Evolutionary conservation across 2,888 invertebrate genomes (phyloP).

Genomic region (Luperina nickerlii): DNA sequence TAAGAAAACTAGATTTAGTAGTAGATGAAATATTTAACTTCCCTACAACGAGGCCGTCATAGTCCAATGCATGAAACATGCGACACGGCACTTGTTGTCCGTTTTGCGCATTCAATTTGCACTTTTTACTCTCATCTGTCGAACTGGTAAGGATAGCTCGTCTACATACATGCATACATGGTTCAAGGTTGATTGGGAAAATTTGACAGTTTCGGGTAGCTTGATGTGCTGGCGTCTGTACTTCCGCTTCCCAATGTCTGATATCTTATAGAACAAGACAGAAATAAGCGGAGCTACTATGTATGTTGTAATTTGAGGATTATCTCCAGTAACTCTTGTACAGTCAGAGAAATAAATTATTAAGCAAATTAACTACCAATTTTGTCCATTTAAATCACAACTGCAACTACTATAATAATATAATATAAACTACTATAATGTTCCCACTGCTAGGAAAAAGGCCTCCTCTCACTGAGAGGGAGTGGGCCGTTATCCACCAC

Average conservation of each 20-base stretch:
- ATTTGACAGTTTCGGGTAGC: too few relatives aligned
- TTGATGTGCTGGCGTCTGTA: too few relatives aligned
- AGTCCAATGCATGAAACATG: neutral
- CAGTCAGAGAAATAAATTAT: neutral
- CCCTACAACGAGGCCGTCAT: neutral
- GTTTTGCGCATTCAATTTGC: neutral
- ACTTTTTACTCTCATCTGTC: neutral
- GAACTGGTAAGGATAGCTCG: neutral
- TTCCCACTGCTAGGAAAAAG: too few relatives aligned
- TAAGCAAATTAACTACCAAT: neutral
- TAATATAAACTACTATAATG: too few relatives aligned
- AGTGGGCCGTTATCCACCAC: too few relatives aligned
- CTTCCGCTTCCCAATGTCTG: neutral
- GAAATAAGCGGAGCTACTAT: neutral
- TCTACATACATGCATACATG: too few relatives aligned
- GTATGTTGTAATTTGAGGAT: neutral
- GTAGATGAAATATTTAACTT: neutral
- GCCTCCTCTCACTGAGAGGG: too few relatives aligned
- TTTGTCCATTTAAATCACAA: neutral
- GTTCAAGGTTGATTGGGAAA: too few relatives aligned
- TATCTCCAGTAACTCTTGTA: neutral
- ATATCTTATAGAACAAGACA: neutral
- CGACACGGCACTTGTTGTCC: neutral
- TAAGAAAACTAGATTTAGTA: neutral
- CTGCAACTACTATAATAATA: too few relatives aligned